Evolutionary conservation across 2,797 vertebrate genomes (phyloP).

Genomic region (Micrastur ruficollis): DNA sequence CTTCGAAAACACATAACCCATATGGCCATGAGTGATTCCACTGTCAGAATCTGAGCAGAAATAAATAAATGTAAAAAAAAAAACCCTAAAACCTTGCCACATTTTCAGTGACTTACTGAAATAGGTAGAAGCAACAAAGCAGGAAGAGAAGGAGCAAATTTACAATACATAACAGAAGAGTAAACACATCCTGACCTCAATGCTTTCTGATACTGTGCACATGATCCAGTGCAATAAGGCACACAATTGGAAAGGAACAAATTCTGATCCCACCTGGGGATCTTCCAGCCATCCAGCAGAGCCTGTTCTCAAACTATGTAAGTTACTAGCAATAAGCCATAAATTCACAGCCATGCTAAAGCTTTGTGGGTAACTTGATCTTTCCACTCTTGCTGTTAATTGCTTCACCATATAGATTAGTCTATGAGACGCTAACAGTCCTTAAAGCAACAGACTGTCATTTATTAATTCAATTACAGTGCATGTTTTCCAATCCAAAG

Average conservation of each 20-base stretch:
- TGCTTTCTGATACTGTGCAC: not conserved
- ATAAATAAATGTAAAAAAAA: not conserved
- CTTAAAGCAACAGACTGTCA: not conserved
- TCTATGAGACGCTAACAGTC: not conserved
- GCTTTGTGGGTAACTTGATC: not conserved
- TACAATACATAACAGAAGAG: not conserved
- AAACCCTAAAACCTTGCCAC: not conserved
- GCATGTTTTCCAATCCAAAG: not conserved
- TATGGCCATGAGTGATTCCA: slow-evolving; percentile 90
- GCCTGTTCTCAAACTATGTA: not conserved
- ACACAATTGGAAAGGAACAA: not conserved
- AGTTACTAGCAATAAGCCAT: not conserved
- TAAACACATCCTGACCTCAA: not conserved
- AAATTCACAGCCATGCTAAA: not conserved
- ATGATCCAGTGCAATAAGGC: not conserved
- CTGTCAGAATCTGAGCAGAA: slow-evolving; percentile 87
- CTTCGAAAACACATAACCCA: slow-evolving; percentile 93
- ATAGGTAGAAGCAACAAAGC: not conserved
- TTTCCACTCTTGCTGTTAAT: not conserved
- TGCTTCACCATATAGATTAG: not conserved
- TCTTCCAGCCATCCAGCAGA: not conserved
- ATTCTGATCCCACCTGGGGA: not conserved
- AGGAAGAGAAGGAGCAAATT: not conserved
- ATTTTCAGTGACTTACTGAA: not conserved
- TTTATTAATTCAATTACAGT: not conserved